Base-by-base conservation (phyloP, 2,888 invertebrate species). In the Ichneumon xanthorius region DNA sequence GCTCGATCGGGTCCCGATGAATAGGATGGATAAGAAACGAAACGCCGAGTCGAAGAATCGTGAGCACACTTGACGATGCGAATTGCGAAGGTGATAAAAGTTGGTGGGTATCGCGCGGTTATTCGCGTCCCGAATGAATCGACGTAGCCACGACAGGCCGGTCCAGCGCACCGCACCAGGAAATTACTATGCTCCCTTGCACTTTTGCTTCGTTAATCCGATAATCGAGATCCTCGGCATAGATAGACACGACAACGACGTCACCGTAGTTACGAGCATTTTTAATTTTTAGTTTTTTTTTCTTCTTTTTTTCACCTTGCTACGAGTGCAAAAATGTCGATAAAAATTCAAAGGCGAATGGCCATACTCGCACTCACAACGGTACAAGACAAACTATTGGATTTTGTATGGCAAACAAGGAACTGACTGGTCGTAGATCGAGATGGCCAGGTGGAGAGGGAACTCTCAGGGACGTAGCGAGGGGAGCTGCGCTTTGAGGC, bases 401-500 rank as follows among this genome's bases (percentile, higher is more conserved):
- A 93, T 93, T 94, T 94, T 93, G 93, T 93, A 93, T 92, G 93
- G 94, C 94, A 94, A 94, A 94, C 94, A 93, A 93, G 93, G 94
- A 94, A 93, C 93, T 91, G 93, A 93, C 92, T 92, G 92, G 92
- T 89, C 90, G 93, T 90, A 88, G 89, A 90, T 92, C 92, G 92
- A 91, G 92, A 91, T 88, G 90, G 84, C 85, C 75, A 84, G 63
- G 80, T 84, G 89, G 88, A 88, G 88, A 88, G 86, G 83, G 80
- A 80, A 81, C 72, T 68, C 82, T 88, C 92, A 93, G 93, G 92
- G 89, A 84, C 91, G 93, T 92, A 91, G 61, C 88, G 80, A 89
- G 86, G 84, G 82, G 77, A 81, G 84, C 82, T 50, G 58, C 70
- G 19, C 45, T 72, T 76, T 58, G 45, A 67, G 68, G 63, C 40